Evolutionary conservation across 2,888 invertebrate species (phyloP), one percentile per base, ranked within the genome.

Genomic region (Drosophila crucigera): DNA sequence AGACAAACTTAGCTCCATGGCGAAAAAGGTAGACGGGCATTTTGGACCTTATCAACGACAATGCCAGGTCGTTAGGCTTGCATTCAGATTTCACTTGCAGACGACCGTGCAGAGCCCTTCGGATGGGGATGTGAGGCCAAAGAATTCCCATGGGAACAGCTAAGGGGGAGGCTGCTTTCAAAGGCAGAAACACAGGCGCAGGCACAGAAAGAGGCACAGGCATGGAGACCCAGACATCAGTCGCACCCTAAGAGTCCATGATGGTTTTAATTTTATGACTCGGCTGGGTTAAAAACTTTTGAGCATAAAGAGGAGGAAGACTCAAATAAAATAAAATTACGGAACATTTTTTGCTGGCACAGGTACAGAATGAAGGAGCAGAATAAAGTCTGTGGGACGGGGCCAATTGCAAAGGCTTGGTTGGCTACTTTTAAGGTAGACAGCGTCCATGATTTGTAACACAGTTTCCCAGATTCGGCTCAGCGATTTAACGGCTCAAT

Each of bases 31-130:
- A 71, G 77, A 73, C 73, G 63, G 68, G 52, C 72, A 78, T 75
- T 82, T 82, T 68, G 73, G 70, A 74, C 83, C 90, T 89, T 87
- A 88, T 89, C 84, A 82, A 89, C 89, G 78, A 82, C 86, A 84
- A 81, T 79, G 86, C 77, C 85, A 81, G 85, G 84, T 89, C 89
- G 90, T 90, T 89, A 89, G 90, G 90, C 87, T 82, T 87, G 84
- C 89, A 90, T 85, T 90, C 78, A 85, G 72, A 78, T 75, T 84
- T 78, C 73, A 73, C 74, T 74, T 74, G 69, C 76, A 78, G 83
- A 69, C 67, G 64, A 56, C 31, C 54, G 35, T 52, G 72, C 37
- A 54, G 43, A 60, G 58, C 28, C 19, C 10, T 60, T 52, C 59
- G 54, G 10, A 55, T 52, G 54, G 52, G 65, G 55, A 55, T 58